Evolutionary conservation across 1,140 invertebrate species (phyloP).

Genomic region (Drosophila lini): DNA sequence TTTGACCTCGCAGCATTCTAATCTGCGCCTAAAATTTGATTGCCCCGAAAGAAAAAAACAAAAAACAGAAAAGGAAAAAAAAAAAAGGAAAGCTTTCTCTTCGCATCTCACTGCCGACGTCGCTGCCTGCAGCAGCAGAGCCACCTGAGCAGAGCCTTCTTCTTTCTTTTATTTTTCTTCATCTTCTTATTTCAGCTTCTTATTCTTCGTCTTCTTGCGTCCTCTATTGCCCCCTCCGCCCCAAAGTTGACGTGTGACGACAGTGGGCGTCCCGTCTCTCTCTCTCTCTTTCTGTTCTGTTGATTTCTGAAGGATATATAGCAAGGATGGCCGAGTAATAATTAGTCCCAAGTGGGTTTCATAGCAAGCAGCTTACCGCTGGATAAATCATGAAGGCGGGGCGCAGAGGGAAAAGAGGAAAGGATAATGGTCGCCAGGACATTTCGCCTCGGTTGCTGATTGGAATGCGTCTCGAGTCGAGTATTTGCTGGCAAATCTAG

Average conservation of each 20-base stretch:
- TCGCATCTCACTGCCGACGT: background rate
- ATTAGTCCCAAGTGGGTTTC: constrained; percentile 76
- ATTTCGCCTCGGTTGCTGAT: constrained; percentile 14
- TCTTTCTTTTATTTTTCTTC: constrained; percentile 1
- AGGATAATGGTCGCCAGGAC: constrained; percentile 20
- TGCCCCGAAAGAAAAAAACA: constrained; percentile 29
- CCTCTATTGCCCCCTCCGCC: background rate
- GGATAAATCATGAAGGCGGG: constrained; percentile 7
- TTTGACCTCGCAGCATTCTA: constrained; percentile 74
- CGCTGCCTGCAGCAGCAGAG: constrained; percentile 12
- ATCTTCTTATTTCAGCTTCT: constrained; percentile 4
- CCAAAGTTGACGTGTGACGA: constrained; percentile 23
- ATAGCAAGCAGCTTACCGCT: constrained; percentile 55
- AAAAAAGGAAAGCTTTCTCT: constrained; percentile 20
- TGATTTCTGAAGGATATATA: constrained; percentile 40
- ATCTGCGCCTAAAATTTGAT: constrained; percentile 75
- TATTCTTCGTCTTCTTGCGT: background rate
- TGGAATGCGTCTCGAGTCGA: constrained; percentile 32
- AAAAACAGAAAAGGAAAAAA: constrained; percentile 5
- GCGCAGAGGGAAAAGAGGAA: background rate
- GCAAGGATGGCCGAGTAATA: constrained; percentile 62
- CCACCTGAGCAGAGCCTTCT: constrained; percentile 30
- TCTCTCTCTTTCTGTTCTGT: constrained; percentile 2
- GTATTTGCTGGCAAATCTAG: constrained; percentile 34
- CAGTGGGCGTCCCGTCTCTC: constrained; percentile 10